phyloP scores from a whole-genome alignment of 2,113 vertebrate genomes.

The Xerus inauris region DNA sequence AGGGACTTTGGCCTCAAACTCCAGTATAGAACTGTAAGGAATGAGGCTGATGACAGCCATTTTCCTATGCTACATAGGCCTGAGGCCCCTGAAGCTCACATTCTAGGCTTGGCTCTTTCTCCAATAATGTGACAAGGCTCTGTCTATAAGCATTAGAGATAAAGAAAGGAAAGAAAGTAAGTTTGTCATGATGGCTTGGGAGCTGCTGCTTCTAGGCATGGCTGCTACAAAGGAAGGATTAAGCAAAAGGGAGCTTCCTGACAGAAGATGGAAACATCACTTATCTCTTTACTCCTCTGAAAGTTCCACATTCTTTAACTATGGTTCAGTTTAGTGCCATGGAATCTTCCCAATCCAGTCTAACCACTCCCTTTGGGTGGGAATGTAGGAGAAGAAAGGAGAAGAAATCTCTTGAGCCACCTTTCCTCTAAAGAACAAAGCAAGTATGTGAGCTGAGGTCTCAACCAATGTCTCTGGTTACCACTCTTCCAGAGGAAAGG shows the following conservation, averaged over 20 bases:
- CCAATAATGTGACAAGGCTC: not conserved
- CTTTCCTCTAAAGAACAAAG: constrained; percentile 20
- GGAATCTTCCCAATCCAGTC: not conserved
- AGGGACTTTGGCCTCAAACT: not conserved
- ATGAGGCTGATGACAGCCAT: not conserved
- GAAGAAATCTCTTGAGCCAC: not conserved
- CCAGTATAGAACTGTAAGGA: not conserved
- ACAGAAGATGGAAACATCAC: constrained; percentile 37
- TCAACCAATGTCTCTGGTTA: not conserved
- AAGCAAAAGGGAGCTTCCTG: not conserved
- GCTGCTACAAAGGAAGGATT: not conserved
- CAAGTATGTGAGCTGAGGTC: not conserved
- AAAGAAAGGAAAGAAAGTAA: not conserved
- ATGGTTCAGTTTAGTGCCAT: not conserved
- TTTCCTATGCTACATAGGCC: not conserved
- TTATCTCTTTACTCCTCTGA: not conserved
- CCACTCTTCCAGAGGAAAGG: not conserved
- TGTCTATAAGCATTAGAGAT: not conserved
- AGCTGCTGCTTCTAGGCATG: constrained; percentile 14
- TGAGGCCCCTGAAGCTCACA: not conserved
- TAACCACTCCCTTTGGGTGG: not conserved
- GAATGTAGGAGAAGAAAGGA: not conserved
- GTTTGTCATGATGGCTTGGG: not conserved
- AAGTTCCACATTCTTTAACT: constrained; percentile 33
- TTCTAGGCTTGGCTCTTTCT: not conserved